Conservation (phyloP, 2,888 invertebrate genomes). For the Drosophila kambysellisi region DNA sequence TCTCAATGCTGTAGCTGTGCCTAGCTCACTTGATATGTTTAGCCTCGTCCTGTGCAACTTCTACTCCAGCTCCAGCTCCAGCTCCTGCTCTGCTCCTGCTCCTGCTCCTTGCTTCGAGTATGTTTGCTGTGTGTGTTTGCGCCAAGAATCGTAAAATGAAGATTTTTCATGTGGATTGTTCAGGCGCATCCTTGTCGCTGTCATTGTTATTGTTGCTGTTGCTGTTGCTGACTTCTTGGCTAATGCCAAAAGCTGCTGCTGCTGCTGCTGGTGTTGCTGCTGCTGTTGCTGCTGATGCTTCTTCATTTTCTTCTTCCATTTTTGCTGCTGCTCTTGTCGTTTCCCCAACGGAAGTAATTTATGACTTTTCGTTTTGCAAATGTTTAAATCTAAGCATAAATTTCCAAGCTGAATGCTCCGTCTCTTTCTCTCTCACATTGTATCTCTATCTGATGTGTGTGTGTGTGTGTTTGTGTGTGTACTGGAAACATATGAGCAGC, state of each 20-base stretch:
- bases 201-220: constrained; percentile 53
- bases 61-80: neutral
- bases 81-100: neutral
- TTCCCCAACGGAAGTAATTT: constrained; percentile 78
- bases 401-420: constrained; percentile 43
- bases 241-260: constrained; percentile 62
- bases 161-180: constrained; percentile 80
- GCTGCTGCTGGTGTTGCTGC: constrained; percentile 27
- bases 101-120: neutral
- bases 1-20: constrained; percentile 64
- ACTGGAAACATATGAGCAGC: constrained; percentile 70
- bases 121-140: constrained; percentile 39
- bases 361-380: constrained; percentile 81
- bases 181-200: constrained; percentile 56
- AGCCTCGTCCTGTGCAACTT: constrained; percentile 29
- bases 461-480: constrained; percentile 21
- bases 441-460: constrained; percentile 45
- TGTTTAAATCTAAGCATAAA: constrained; percentile 82
- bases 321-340: constrained; percentile 57
- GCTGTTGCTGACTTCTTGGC: constrained; percentile 62
- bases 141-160: constrained; percentile 80
- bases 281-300: constrained; percentile 38
- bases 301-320: constrained; percentile 12
- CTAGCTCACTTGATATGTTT: constrained; percentile 60
- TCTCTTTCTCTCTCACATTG: constrained; percentile 24